Base-by-base conservation (phyloP, 2,113 vertebrate species). In the Dromaius novaehollandiae region DNA sequence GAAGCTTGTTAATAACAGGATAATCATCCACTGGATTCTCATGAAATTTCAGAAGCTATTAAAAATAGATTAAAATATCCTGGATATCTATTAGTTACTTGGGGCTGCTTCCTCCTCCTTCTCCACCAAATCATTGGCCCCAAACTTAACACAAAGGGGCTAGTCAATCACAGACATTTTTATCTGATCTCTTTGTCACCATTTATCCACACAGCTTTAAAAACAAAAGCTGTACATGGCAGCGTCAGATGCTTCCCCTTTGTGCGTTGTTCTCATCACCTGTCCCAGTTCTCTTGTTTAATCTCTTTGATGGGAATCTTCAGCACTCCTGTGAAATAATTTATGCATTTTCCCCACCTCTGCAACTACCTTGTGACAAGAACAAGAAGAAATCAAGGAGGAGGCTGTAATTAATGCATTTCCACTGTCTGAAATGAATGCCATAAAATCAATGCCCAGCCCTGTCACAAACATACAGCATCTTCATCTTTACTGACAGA, bases 131-230 rank as follows among this genome's bases (percentile, higher is more conserved):
- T 94, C 88, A 79, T 56, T 84, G 69, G 90, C 48, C 82, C 38
- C 65, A 92, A 88, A 66, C 40, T 76, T 71, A 81, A 93, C 51
- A 96, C 82, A 96, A 97, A 96, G n/a, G 53, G 80, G 42, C 55
- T 55, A 96, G 88, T 97, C 96, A 96, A 96, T 96, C 95, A 96
- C 86, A 93, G 61, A 53, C 73, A 88, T 69, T 96, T 96, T 82
- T 78, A 95, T 69, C 80, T 71, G 64, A 89, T 94, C 46, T 55
- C 65, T 71, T 70, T 96, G 76, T 92, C 90, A 94, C 36, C 90
- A 40, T 90, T 75, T 90, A 90, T 88, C 86, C 82, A 73, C 73
- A 82, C 18, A 44, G 68, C 77, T 88, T 66, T 76, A 92, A 96
- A 96, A 96, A 83, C 90, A 94, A 95, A 93, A 96, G 93, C 90